Conservation (phyloP, 2,797 vertebrate genomes). For the Lophotriccus pileatus region DNA sequence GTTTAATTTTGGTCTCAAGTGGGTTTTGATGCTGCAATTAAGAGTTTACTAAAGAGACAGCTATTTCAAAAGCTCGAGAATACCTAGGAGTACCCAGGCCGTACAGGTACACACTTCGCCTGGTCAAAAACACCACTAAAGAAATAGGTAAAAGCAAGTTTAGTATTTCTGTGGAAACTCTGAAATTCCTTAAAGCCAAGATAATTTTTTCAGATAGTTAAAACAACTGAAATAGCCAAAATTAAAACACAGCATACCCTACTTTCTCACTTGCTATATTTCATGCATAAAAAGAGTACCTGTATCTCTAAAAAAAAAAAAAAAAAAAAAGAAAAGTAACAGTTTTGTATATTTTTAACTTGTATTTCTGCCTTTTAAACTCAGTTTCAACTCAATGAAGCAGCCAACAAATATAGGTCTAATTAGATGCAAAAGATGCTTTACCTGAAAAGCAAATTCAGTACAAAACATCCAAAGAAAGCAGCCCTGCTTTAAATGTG, state of each 20-base stretch:
- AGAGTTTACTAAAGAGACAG: background rate
- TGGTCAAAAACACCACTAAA: background rate
- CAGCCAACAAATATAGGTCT: constrained; percentile 41
- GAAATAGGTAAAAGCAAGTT: background rate
- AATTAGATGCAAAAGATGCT: constrained; percentile 56
- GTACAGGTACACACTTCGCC: background rate
- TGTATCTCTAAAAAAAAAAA: background rate
- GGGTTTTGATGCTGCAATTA: background rate
- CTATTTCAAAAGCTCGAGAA: background rate
- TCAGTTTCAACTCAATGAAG: constrained; percentile 34
- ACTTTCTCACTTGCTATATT: background rate
- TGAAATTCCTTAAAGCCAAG: background rate
- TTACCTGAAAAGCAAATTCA: constrained; percentile 53
- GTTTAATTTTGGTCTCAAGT: background rate
- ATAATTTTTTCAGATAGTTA: background rate
- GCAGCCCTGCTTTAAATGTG: constrained; percentile 33
- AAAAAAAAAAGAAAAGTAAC: background rate
- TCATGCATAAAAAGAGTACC: background rate
- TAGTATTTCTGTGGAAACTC: background rate
- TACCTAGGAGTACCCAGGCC: background rate
- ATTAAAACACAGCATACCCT: background rate
- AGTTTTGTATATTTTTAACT: constrained; percentile 16
- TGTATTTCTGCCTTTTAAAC: constrained; percentile 43
- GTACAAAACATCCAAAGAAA: constrained; percentile 59
- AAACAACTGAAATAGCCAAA: background rate